A percentile compares a stretch with the other conserved stretches of the same genome.
Evolutionary conservation across 2,888 invertebrate genomes (phyloP).

Genomic region (Nezara viridula): DNA sequence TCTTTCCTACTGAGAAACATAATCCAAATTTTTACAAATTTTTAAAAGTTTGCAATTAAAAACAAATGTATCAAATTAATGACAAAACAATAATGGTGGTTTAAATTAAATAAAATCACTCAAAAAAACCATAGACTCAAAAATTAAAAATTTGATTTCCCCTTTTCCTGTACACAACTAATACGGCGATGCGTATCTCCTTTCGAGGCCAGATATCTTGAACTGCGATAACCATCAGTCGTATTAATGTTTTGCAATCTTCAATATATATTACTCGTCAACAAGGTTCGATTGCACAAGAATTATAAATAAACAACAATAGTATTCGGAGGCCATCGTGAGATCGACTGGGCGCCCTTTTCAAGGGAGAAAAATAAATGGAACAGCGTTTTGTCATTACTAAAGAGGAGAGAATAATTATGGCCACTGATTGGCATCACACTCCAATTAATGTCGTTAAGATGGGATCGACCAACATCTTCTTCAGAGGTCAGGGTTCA

Average conservation of each 20-base stretch:
- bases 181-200: not conserved
- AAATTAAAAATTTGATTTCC: too few species aligned
- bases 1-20: too few species aligned
- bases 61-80: too few species aligned
- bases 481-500: not conserved
- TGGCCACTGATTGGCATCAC: not conserved
- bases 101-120: too few species aligned
- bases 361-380: not conserved
- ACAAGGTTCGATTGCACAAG: not conserved
- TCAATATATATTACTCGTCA: not conserved
- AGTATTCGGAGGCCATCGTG: not conserved
- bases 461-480: not conserved
- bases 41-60: too few species aligned
- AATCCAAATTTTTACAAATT: too few species aligned
- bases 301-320: not conserved
- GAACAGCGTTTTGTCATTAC: not conserved
- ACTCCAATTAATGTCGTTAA: not conserved
- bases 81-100: too few species aligned
- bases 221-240: not conserved
- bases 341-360: not conserved
- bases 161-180: not conserved
- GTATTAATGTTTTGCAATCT: not conserved
- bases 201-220: constrained; percentile 12
- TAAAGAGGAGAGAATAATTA: not conserved
- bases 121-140: too few species aligned